Conservation (phyloP, 2,797 vertebrate species). For the Lepilemur ruficaudatus region DNA sequence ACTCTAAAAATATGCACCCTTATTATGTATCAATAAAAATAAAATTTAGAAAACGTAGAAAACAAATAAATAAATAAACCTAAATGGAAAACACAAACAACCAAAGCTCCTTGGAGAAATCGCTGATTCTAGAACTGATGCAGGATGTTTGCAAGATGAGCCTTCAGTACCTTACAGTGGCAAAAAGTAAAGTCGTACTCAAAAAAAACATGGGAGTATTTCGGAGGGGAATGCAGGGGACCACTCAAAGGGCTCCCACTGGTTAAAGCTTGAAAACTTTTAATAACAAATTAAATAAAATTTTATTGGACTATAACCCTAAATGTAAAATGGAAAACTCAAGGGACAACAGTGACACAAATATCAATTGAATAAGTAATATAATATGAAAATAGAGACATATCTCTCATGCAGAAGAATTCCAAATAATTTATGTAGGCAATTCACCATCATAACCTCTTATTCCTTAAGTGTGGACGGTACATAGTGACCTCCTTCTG, state of each 20-base stretch:
- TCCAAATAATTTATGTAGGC: neutral
- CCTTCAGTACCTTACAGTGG: neutral
- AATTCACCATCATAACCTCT: neutral
- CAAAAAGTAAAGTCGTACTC: neutral
- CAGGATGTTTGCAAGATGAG: neutral
- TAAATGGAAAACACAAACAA: neutral
- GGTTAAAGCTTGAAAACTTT: neutral
- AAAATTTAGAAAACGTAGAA: neutral
- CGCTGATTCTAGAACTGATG: neutral
- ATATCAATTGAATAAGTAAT: neutral
- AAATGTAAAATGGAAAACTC: neutral
- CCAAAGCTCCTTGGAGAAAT: neutral
- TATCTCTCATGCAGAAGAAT: neutral
- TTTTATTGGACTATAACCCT: neutral
- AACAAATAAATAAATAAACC: neutral
- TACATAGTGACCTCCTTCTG: neutral
- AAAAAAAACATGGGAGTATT: neutral
- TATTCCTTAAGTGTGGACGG: neutral
- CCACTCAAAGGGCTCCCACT: neutral
- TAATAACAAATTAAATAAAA: neutral
- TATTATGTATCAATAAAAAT: neutral
- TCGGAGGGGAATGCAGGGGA: neutral
- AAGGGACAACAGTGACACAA: neutral
- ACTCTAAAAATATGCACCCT: neutral
- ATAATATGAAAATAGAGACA: neutral